Conservation (phyloP, 2,113 vertebrate species). For the Platichthys flesus region DNA sequence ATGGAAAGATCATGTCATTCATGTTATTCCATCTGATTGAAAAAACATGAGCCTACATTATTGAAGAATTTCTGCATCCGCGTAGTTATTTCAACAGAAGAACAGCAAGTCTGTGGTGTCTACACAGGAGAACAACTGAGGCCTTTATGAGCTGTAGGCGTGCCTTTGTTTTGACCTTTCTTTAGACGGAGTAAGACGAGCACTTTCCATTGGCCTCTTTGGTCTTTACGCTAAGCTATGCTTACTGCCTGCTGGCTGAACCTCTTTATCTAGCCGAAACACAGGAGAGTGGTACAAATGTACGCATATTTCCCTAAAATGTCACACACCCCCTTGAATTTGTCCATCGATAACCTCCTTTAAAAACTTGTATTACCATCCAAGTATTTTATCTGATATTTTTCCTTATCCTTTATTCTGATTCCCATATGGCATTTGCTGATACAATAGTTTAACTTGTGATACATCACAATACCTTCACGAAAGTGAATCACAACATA, state of each 20-base stretch:
- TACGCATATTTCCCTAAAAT: no score
- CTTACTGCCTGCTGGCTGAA: neutral
- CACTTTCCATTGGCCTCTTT: no score
- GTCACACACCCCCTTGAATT: no score
- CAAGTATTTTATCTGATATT: neutral
- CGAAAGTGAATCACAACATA: neutral
- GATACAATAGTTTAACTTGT: neutral
- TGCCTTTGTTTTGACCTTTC: neutral
- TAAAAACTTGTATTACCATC: no score
- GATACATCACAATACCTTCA: conserved; percentile 9
- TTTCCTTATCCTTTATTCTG: neutral
- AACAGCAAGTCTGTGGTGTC: neutral
- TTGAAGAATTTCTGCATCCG: neutral
- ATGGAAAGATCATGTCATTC: neutral
- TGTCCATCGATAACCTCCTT: neutral
- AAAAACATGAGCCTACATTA: neutral
- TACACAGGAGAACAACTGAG: neutral
- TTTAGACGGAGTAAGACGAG: no score
- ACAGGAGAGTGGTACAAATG: neutral
- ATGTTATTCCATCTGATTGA: neutral
- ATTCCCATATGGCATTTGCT: neutral
- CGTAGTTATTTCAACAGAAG: neutral
- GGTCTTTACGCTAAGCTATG: neutral
- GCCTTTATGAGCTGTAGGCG: neutral
- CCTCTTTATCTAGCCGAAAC: no score